Percentiles rank a stretch among this genome's conserved stretches.
Conservation (phyloP, 1,140 invertebrate genomes). For the Sinonovacula constricta region DNA sequence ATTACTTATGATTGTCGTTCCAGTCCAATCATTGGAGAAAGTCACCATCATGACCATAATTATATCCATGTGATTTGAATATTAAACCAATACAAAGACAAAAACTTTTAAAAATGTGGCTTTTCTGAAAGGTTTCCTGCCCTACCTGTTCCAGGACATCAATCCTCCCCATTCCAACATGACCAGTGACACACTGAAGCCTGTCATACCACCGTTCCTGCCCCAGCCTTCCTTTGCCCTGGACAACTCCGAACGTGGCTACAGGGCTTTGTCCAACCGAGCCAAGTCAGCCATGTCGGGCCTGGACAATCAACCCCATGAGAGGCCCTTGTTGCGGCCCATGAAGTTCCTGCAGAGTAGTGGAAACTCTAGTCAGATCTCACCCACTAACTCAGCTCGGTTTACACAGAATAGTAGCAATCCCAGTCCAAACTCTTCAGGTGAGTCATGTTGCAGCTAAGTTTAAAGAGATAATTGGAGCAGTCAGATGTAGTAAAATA, state of each 20-base stretch:
- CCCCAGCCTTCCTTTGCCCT: slow-evolving; percentile 74
- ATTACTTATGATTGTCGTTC: too few species aligned
- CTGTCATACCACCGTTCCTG: slow-evolving; percentile 76
- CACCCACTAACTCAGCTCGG: slow-evolving; percentile 56
- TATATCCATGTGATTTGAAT: too few species aligned
- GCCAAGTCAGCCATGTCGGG: slow-evolving; percentile 54
- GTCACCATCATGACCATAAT: too few species aligned
- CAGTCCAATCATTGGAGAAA: too few species aligned
- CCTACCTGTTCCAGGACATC: too few species aligned
- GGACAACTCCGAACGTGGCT: slow-evolving; percentile 54
- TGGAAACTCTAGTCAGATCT: slow-evolving; percentile 57
- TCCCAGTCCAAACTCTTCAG: slow-evolving; percentile 57
- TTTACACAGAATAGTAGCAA: slow-evolving; percentile 53
- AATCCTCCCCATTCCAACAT: slow-evolving; percentile 68
- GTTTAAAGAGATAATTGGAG: too few species aligned
- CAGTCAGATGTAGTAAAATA: too few species aligned
- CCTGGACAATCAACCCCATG: slow-evolving; percentile 46
- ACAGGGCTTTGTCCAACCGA: slow-evolving; percentile 39
- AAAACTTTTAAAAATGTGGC: too few species aligned
- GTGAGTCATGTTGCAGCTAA: slow-evolving; percentile 24
- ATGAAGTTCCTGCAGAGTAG: slow-evolving; percentile 60
- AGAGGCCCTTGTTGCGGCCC: slow-evolving; percentile 53
- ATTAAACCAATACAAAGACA: too few species aligned
- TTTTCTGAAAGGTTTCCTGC: too few species aligned
- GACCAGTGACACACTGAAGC: slow-evolving; percentile 73